phyloP scores from a whole-genome alignment of 64 coral and sea anemone species.

The Actinia equina region DNA sequence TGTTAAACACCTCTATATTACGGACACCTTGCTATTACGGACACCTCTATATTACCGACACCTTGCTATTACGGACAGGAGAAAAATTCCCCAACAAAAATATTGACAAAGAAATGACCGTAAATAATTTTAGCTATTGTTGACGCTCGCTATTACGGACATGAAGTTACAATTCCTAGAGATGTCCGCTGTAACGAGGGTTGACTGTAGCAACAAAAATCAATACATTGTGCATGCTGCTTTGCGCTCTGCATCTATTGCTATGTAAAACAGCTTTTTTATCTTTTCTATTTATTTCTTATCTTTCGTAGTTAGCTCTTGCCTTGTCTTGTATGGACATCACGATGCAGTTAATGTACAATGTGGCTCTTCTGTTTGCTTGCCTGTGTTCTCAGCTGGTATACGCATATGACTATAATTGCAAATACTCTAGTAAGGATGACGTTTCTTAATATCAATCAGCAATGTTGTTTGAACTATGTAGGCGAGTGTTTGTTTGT shows the following conservation, averaged over 20 bases:
- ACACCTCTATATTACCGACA: no score
- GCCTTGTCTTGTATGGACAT: background rate
- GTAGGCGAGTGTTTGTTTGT: conserved; percentile 6
- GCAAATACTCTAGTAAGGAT: background rate
- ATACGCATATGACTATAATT: background rate
- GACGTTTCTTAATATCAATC: background rate
- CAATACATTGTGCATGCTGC: no score
- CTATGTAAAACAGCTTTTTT: background rate
- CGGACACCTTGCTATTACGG: no score
- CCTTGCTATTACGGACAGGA: no score
- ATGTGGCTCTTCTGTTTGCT: background rate
- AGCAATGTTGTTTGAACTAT: background rate
- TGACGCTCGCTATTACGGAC: no score
- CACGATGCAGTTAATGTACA: background rate
- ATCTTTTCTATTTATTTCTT: background rate
- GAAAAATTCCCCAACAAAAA: no score
- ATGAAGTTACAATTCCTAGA: no score
- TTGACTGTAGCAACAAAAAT: no score
- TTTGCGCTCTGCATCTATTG: background rate
- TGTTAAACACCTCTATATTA: no score
- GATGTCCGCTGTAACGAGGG: no score
- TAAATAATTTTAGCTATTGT: no score
- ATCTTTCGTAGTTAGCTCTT: background rate
- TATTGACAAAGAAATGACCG: no score
- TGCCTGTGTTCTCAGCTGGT: background rate